Conservation (phyloP, 2,113 vertebrate species). For the Phyllostomus discolor region DNA sequence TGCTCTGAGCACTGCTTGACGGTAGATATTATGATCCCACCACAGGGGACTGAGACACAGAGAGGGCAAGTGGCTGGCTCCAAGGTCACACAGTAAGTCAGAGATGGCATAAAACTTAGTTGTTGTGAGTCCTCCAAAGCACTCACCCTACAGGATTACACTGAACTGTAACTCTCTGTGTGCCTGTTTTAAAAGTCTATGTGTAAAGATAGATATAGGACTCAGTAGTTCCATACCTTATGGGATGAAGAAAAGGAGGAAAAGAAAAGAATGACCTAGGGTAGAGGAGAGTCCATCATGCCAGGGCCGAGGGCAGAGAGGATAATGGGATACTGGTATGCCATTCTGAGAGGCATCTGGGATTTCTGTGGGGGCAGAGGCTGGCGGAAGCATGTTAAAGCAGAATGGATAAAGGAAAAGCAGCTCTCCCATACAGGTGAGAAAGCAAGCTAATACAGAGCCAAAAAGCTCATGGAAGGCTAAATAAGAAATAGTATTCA, state of each 20-base stretch:
- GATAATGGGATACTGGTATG: accelerated
- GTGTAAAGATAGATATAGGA: neutral
- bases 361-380: neutral
- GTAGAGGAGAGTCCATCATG: neutral
- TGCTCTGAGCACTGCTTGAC: slow-evolving; percentile 58
- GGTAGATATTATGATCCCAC: slow-evolving; percentile 69
- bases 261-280: neutral
- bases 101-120: neutral
- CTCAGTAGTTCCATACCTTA: neutral
- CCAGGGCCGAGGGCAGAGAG: neutral
- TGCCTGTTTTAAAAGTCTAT: neutral
- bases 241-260: neutral
- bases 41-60: slow-evolving; percentile 60
- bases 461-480: neutral
- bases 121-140: neutral
- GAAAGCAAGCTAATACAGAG: neutral
- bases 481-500: neutral
- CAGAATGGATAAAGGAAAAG: neutral
- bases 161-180: neutral
- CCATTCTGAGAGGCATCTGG: neutral
- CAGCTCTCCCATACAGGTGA: neutral
- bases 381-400: neutral
- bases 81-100: slow-evolving; percentile 69
- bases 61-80: slow-evolving; percentile 70
- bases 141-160: neutral